These are phyloP conservation scores for Macrophya alboannulata DNA, from an alignment of 2,888 invertebrate genomes.

Conservation along the genomic window DNA sequence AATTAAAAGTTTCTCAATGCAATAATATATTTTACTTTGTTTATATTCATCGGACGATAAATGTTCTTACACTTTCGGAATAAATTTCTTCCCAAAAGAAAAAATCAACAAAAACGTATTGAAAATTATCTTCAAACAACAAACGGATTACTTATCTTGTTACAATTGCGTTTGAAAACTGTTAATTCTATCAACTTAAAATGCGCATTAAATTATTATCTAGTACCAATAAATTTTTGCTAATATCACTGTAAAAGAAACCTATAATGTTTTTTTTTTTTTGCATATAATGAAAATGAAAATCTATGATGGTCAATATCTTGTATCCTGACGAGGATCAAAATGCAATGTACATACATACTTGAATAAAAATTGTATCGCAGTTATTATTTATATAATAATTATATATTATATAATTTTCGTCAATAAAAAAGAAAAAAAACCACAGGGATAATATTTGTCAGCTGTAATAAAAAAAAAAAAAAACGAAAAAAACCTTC, in stretches of 20 bases:
- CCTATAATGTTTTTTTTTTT: neutral
- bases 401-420: no score
- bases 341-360: neutral
- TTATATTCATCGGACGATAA: neutral
- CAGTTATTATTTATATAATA: no score
- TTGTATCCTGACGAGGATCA: neutral
- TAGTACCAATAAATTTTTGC: neutral
- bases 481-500: neutral
- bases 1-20: neutral
- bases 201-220: neutral
- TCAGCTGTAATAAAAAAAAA: neutral
- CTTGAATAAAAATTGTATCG: neutral
- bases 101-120: neutral
- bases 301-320: neutral
- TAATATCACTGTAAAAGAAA: neutral
- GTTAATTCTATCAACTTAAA: neutral
- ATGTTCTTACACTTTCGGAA: neutral
- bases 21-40: conserved; percentile 49
- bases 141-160: neutral
- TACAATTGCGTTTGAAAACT: conserved; percentile 26
- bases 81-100: neutral
- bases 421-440: neutral
- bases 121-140: neutral
- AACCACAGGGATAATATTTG: neutral
- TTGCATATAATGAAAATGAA: neutral